Evolutionary conservation across 2,113 vertebrate genomes (phyloP), one percentile per base, ranked within the genome.

Genomic region (Ammospiza nelsoni): DNA sequence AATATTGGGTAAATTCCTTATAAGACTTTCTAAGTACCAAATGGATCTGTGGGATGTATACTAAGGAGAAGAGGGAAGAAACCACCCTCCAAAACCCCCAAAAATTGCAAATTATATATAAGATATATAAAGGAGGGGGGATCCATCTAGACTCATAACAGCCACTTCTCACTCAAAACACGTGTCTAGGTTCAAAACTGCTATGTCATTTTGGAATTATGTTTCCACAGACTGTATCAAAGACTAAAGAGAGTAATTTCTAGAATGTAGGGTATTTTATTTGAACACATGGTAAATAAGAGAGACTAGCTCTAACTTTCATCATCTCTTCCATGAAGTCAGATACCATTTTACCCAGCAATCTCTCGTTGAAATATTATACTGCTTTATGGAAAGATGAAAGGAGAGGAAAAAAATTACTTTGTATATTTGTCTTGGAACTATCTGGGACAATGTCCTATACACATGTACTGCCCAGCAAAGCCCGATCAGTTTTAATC

Each of bases 21-120:
- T 54, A 67, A 54, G 23, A 7, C 6, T 29, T 75, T 4, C 5
- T 29, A n/a, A 46, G 5, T 52, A 52, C 28, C 12, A 74, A 9
- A 46, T 52, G 4, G 5, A 74, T 52, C 52, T 5, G 2, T 37
- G 25, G 9, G 16, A 66, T 63, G 17, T 66, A 46, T 48, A 52
- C 3, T 25, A 9, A 6, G 6, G 11, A 22, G 25, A 46, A 14
- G 1, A 46, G 22, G 7, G 9, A 54, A 63, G 25, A 51, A 81
- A 49, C 4, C 9, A 19, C 3, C 1, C 9, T 18, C 7, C 16
- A n/a, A 81, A 37, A 2, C 5, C 15, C 11, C 17, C 25, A 46
- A 1, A 55, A 63, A 39, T 7, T 22, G 7, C 2, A 71, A 35
- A 41, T 46, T 4, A 48, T 33, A 9, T 28, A 11, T 17, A 9